Evolutionary conservation across 2,113 vertebrate species (phyloP).

Genomic region (Plecotus auritus): DNA sequence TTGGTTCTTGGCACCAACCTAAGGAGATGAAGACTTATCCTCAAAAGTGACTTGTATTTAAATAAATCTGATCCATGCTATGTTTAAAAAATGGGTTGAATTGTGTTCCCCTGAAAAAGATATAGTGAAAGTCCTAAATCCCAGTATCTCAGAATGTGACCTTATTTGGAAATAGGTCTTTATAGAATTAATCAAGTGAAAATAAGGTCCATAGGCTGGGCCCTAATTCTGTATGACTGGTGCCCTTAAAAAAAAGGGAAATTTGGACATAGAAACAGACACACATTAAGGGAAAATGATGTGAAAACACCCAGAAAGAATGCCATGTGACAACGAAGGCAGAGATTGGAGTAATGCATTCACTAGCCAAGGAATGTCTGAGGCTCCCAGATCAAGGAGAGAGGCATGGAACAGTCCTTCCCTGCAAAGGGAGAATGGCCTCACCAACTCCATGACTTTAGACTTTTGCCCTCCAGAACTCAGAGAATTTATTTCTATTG

Average conservation of each 20-base stretch:
- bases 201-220: neutral
- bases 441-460: neutral
- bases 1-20: neutral
- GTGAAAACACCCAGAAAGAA: neutral
- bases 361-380: neutral
- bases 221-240: neutral
- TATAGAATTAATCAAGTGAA: slow-evolving; percentile 5
- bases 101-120: neutral
- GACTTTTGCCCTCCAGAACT: neutral
- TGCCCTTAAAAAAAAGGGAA: neutral
- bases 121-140: neutral
- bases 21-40: neutral
- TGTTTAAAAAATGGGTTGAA: slow-evolving; percentile 3
- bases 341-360: neutral
- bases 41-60: neutral
- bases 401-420: neutral
- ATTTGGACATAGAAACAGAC: neutral
- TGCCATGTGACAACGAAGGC: neutral
- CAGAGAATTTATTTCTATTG: neutral
- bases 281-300: neutral
- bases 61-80: neutral
- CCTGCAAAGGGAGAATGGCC: neutral
- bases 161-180: slow-evolving; percentile 29
- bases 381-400: neutral
- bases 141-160: neutral